A percentile compares a stretch with the other conserved stretches of the same genome.
Evolutionary conservation across 2,888 invertebrate species (phyloP).

Genomic region (Incurvaria masculella): DNA sequence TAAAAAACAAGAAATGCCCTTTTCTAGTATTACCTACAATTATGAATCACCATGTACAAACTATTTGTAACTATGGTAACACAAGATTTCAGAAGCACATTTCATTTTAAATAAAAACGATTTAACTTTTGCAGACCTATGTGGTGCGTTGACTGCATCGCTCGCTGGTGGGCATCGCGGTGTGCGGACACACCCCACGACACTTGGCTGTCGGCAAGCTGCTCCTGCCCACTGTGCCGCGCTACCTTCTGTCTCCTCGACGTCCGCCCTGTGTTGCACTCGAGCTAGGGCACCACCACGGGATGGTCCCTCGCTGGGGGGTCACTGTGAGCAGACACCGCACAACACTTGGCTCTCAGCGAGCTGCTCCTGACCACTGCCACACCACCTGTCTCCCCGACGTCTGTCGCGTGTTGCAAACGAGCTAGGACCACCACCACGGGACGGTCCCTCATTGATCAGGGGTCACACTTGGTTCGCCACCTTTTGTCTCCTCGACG

Average conservation of each 20-base stretch:
- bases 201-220: conserved; percentile 77
- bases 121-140: conserved; percentile 69
- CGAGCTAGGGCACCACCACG: not conserved
- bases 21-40: not conserved
- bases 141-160: conserved; percentile 88
- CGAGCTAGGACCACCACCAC: too few relatives aligned
- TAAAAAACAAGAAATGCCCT: not conserved
- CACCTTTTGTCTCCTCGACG: conserved; percentile 81
- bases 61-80: not conserved
- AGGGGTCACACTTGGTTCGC: too few relatives aligned
- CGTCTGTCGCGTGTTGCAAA: too few relatives aligned
- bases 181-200: conserved; percentile 68
- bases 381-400: too few relatives aligned
- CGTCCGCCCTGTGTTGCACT: conserved; percentile 55
- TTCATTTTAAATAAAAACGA: not conserved
- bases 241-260: conserved; percentile 82
- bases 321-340: too few relatives aligned
- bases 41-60: not conserved
- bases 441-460: too few relatives aligned
- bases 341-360: not conserved
- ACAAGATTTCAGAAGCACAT: not conserved
- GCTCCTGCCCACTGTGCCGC: conserved; percentile 87
- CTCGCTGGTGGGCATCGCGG: conserved; percentile 83
- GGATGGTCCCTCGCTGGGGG: too few relatives aligned
- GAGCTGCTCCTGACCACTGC: too few relatives aligned